Conservation (phyloP, 1,140 invertebrate genomes). For the Drosophila parvula region DNA sequence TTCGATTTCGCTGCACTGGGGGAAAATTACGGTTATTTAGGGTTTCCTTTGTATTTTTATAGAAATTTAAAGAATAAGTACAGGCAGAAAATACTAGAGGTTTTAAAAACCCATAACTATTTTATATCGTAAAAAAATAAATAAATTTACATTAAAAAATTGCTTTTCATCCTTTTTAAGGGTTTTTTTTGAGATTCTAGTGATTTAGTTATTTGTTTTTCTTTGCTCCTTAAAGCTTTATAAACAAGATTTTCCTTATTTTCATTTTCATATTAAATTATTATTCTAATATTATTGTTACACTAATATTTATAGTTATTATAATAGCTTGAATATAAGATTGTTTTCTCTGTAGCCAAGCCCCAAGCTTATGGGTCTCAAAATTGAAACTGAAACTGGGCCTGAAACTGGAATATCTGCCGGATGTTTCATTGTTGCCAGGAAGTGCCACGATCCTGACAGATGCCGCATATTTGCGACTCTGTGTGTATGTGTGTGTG, state of each 20-base stretch:
- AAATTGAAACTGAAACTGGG: constrained; percentile 28
- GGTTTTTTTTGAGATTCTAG: not conserved
- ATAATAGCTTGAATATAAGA: not conserved
- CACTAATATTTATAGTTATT: not conserved
- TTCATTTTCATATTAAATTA: too few relatives aligned
- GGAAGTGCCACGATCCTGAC: constrained; percentile 23
- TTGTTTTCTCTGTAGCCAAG: constrained; percentile 4
- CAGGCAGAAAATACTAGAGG: too few relatives aligned
- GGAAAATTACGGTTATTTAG: not conserved
- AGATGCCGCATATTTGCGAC: constrained; percentile 28
- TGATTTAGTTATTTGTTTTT: not conserved
- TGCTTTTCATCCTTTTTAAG: too few relatives aligned
- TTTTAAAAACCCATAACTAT: too few relatives aligned
- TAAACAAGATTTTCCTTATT: not conserved
- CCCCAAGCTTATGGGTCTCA: not conserved
- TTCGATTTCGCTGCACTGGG: not conserved
- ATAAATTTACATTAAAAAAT: too few relatives aligned
- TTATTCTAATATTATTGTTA: not conserved
- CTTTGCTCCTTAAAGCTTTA: not conserved
- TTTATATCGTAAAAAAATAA: too few relatives aligned
- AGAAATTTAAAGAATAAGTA: not conserved
- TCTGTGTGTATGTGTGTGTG: constrained; percentile 9
- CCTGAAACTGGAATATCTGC: constrained; percentile 25
- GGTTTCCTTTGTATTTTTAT: not conserved
- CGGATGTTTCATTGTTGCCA: constrained; percentile 39